Evolutionary conservation across 2,888 invertebrate genomes (phyloP).

Genomic region (Brachyopa scutellaris): DNA sequence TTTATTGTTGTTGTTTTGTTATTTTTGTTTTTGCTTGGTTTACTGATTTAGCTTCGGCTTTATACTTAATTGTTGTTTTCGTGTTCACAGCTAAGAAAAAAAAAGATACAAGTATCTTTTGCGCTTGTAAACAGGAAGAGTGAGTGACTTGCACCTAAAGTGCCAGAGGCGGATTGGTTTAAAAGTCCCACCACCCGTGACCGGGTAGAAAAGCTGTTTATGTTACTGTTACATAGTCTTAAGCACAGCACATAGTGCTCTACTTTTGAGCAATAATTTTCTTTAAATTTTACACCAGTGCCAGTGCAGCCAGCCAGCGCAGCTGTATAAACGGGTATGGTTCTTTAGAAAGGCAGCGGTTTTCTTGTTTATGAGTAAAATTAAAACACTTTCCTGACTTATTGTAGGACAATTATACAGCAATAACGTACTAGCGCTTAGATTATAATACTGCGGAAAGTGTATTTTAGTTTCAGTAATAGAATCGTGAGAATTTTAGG

Average conservation of each 20-base stretch:
- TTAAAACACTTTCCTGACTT: constrained; percentile 25
- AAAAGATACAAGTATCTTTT: neutral
- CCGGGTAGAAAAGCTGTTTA: neutral
- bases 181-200: neutral
- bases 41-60: neutral
- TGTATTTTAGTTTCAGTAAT: too few species aligned
- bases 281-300: neutral
- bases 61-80: constrained; percentile 46
- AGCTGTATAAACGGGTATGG: neutral
- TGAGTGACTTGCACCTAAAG: constrained; percentile 55
- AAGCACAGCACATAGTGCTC: constrained; percentile 39
- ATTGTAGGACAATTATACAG: too few species aligned
- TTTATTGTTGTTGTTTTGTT: too few species aligned
- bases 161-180: constrained; percentile 20
- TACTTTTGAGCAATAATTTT: constrained; percentile 21
- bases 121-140: constrained; percentile 67
- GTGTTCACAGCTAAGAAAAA: constrained; percentile 8
- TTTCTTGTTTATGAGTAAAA: constrained; percentile 19
- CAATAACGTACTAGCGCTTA: too few species aligned
- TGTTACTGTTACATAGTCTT: constrained; percentile 25
- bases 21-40: constrained; percentile 6
- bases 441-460: too few species aligned
- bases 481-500: too few species aligned
- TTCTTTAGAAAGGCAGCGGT: constrained; percentile 17
- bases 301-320: too few species aligned